phyloP scores from a whole-genome alignment of 2,797 vertebrate genomes.

The Lithobates sylvaticus region DNA sequence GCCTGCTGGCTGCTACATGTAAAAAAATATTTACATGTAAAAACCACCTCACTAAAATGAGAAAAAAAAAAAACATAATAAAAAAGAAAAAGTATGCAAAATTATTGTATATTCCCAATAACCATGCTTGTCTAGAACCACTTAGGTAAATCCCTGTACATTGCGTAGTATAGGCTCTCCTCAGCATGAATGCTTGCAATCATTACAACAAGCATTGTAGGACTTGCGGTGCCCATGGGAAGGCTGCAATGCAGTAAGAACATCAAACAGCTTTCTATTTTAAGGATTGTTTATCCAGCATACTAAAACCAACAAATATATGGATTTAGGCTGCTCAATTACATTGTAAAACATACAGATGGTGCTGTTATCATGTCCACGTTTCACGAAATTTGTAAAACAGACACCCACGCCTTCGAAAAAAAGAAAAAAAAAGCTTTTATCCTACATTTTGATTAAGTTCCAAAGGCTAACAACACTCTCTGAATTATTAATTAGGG shows the following conservation, averaged over 20 bases:
- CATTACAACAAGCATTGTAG: neutral
- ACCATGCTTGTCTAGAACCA: too few relatives aligned
- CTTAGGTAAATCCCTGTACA: too few relatives aligned
- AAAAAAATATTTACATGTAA: too few relatives aligned
- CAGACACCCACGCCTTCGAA: conserved; percentile 26
- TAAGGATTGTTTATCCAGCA: conserved; percentile 16
- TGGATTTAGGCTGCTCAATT: conserved; percentile 20
- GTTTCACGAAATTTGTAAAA: neutral
- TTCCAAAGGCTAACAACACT: conserved; percentile 13
- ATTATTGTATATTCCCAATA: too few relatives aligned
- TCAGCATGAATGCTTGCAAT: neutral
- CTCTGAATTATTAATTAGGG: conserved; percentile 55
- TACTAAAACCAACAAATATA: conserved; percentile 39
- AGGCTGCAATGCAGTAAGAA: conserved; percentile 11
- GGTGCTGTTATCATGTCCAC: neutral
- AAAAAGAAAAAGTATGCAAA: too few relatives aligned
- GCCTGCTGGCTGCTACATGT: too few relatives aligned
- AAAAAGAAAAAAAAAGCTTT: conserved; percentile 29
- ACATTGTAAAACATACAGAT: conserved; percentile 18
- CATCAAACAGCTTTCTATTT: conserved; percentile 45
- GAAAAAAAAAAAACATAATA: too few relatives aligned
- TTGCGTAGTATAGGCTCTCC: neutral
- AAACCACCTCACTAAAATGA: too few relatives aligned
- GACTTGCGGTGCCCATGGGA: neutral
- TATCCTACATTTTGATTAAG: conserved; percentile 57